Base-by-base conservation (phyloP, 2,888 invertebrate species). In the Gnatocerus cornutus region DNA sequence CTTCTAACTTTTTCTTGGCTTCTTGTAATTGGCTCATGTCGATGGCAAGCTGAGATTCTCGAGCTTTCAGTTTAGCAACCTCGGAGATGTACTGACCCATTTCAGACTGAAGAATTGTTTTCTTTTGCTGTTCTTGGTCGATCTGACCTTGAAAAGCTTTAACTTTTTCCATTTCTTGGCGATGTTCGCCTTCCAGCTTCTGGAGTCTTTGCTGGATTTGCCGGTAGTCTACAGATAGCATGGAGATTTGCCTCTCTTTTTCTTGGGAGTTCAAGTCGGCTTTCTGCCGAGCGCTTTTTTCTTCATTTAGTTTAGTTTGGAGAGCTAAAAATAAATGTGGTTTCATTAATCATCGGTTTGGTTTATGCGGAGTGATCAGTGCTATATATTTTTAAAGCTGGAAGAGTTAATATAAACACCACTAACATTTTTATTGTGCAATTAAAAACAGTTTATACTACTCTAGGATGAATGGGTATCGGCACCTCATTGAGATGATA, bases 191-290 rank as follows among this genome's bases (percentile, higher is more conserved):
- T 85, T 97, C 96, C 6, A 97, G 86, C 81, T 96, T 95, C 81
- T 96, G 94, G 72, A 97, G 85, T 67, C 95, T 90, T 82, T 96
- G 93, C 81, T 96, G 95, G 80, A 97, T 93, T 86, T 97, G 97
- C n/a, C 96, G 88, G 83, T 97, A 94, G 85, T 98, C 98, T 1
- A 98, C 96, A 13, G 94, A 93, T 30, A 98, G 87, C 94, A 97
- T 97, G 8, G 95, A 97, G 83, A 97, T 93, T 85, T 97, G 96
- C 0, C 98, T 89, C 83, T 98, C 98, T 79, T 95, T 94, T 83
- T 97, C 97, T 85, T 98, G 95, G 10, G 92, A 92, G 69, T 91
- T 90, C 50, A 94, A 88, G 83, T 98, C 98, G 0, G 95, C 92
- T 76, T 94, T 92, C 82, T 96, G 95, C 53, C 97, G 88, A 3